These are phyloP conservation scores for Drosophila rellima DNA, from an alignment of 2,888 invertebrate genomes.

Conservation along the genomic window DNA sequence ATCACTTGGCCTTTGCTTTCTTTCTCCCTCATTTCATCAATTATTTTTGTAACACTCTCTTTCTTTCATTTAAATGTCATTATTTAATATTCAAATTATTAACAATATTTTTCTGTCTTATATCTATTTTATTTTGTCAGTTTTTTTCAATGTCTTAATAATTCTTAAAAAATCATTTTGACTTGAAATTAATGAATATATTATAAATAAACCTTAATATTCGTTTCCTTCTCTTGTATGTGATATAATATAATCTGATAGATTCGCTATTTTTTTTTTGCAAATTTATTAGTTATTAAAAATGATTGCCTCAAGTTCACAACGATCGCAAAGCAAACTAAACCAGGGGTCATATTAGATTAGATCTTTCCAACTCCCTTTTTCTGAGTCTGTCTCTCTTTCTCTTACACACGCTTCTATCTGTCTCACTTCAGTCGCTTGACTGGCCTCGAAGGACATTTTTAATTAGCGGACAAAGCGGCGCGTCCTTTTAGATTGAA, in stretches of 20 bases:
- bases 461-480: constrained; percentile 73
- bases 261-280: not conserved
- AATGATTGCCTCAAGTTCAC: not conserved
- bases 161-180: too few species aligned
- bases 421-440: constrained; percentile 9
- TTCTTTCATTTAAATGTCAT: too few species aligned
- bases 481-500: constrained; percentile 66
- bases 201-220: too few species aligned
- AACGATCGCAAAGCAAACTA: not conserved
- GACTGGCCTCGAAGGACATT: constrained; percentile 64
- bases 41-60: too few species aligned
- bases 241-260: not conserved
- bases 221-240: not conserved
- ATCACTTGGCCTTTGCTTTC: too few species aligned
- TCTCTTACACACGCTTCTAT: constrained; percentile 8
- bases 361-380: constrained; percentile 2
- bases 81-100: too few species aligned
- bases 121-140: too few species aligned
- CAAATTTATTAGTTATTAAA: constrained; percentile 4
- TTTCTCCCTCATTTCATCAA: too few species aligned
- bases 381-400: not conserved
- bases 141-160: too few species aligned
- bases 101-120: too few species aligned
- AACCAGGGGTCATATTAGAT: not conserved
- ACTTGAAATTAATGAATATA: too few species aligned